Conservation (phyloP, 2,113 vertebrate species). For the Halichoerus grypus region DNA sequence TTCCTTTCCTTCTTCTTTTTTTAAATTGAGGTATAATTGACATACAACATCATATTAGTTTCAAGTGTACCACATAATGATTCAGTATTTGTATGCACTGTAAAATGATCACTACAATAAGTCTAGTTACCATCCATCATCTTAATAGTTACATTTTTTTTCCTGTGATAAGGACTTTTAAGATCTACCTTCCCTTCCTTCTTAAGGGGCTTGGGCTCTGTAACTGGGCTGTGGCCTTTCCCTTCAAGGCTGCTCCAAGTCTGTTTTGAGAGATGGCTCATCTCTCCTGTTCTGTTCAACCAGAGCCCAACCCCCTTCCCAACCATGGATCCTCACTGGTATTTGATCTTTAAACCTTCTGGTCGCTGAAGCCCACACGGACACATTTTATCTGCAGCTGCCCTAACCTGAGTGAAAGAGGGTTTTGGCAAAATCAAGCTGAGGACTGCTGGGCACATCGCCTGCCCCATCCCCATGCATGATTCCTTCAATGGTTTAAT, state of each 20-base stretch:
- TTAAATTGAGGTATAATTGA: neutral
- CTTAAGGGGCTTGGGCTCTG: neutral
- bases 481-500: neutral
- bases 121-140: neutral
- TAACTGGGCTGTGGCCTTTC: neutral
- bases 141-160: neutral
- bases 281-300: neutral
- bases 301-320: neutral
- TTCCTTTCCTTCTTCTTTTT: neutral
- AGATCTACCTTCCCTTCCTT: neutral
- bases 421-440: neutral
- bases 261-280: neutral
- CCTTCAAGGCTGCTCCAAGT: neutral
- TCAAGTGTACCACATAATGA: neutral
- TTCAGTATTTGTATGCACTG: no score
- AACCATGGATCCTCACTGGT: neutral
- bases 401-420: neutral
- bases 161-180: neutral
- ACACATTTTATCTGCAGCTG: neutral
- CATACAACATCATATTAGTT: neutral
- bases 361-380: neutral
- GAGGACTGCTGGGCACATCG: neutral
- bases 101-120: neutral
- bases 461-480: fast-evolving
- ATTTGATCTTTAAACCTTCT: neutral